These are phyloP conservation scores for Ondatra zibethicus DNA, from an alignment of 2,113 vertebrate species.

Conservation along the genomic window DNA sequence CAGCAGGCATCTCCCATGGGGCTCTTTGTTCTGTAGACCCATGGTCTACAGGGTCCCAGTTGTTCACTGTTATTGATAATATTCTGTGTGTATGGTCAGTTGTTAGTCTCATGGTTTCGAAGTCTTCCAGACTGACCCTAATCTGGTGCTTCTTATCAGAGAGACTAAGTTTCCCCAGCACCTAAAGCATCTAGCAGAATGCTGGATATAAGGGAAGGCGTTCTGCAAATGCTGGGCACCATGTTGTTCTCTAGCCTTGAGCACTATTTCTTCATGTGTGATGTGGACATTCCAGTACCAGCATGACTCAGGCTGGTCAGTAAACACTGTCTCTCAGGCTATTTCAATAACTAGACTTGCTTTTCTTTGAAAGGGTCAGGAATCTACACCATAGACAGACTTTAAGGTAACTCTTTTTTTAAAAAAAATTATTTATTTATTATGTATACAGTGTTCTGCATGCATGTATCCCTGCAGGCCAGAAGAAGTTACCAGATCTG, in stretches of 20 bases:
- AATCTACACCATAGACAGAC: background rate
- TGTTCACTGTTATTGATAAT: background rate
- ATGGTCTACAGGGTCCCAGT: background rate
- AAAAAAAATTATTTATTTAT: no score
- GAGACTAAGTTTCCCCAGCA: background rate
- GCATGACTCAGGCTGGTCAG: background rate
- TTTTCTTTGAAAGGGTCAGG: constrained; percentile 12
- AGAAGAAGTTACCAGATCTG: no score
- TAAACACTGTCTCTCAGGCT: background rate
- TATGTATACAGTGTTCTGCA: no score
- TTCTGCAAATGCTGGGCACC: background rate
- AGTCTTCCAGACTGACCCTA: background rate
- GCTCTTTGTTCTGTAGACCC: background rate
- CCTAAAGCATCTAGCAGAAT: background rate
- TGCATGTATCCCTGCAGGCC: no score
- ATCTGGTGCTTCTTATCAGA: background rate
- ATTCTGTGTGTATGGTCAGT: no score
- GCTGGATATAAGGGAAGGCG: background rate
- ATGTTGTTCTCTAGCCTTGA: background rate
- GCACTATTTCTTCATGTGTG: background rate
- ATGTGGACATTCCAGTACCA: background rate
- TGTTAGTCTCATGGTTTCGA: background rate
- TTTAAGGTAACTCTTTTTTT: background rate
- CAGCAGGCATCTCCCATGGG: background rate
- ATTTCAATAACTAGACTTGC: background rate